phyloP scores from a whole-genome alignment of 2,888 invertebrate species.

The Tiliacea aurago region DNA sequence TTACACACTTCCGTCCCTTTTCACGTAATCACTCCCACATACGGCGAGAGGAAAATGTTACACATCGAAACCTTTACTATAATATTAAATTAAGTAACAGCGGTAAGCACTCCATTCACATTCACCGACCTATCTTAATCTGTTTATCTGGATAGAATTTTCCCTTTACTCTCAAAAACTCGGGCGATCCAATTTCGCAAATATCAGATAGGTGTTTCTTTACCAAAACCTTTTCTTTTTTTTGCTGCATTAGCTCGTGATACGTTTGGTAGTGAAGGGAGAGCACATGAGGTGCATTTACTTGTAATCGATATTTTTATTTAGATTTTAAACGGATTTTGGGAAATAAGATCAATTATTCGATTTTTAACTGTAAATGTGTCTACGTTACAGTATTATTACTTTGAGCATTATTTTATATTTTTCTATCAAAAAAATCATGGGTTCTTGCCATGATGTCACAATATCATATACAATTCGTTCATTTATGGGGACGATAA shows the following conservation, averaged over 20 bases:
- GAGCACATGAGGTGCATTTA: slow-evolving; percentile 20
- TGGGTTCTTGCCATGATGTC: not conserved
- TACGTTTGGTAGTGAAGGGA: slow-evolving; percentile 26
- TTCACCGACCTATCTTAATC: slow-evolving; percentile 48
- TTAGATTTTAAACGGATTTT: not conserved
- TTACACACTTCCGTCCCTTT: too few species aligned
- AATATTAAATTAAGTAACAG: slow-evolving; percentile 23
- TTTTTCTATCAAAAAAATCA: not conserved
- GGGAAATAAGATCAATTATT: not conserved
- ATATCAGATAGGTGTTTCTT: slow-evolving; percentile 48
- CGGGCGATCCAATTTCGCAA: slow-evolving; percentile 50
- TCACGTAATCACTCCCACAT: too few species aligned
- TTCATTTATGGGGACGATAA: too few species aligned
- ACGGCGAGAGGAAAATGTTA: too few species aligned
- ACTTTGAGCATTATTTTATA: too few species aligned
- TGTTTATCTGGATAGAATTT: slow-evolving; percentile 52
- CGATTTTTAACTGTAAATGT: not conserved
- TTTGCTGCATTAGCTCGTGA: slow-evolving; percentile 20
- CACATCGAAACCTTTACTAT: not conserved
- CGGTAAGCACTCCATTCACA: slow-evolving; percentile 26
- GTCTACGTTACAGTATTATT: not conserved
- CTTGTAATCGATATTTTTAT: slow-evolving; percentile 8
- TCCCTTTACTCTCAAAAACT: slow-evolving; percentile 35
- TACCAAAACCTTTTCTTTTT: slow-evolving; percentile 38
- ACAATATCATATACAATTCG: not conserved